A percentile compares a stretch with the other conserved stretches of the same genome.
These are phyloP conservation scores for Festucalex cinctus DNA, from an alignment of 2,113 vertebrate genomes.

Conservation along the genomic window DNA sequence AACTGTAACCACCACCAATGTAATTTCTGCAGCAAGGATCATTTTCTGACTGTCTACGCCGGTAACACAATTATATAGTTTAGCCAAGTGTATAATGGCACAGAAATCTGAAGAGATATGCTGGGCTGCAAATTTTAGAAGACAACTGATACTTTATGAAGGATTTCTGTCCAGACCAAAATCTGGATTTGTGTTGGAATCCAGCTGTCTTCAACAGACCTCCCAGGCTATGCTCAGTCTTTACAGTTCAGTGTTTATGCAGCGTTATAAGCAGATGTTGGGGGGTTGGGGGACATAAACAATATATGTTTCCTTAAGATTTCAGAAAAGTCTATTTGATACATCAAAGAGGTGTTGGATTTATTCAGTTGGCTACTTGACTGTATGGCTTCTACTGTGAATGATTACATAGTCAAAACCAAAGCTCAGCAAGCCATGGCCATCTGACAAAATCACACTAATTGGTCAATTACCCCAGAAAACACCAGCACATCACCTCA, in stretches of 20 bases:
- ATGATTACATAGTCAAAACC: slow-evolving; percentile 52
- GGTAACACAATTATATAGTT: slow-evolving; percentile 35
- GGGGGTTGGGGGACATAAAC: background rate
- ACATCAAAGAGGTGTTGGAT: slow-evolving; percentile 23
- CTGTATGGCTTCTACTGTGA: slow-evolving; percentile 52
- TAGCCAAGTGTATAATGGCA: slow-evolving; percentile 34
- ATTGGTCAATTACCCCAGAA: slow-evolving; percentile 64
- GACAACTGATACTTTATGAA: slow-evolving; percentile 41
- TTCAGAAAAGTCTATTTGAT: slow-evolving; percentile 38
- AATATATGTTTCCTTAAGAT: slow-evolving; percentile 5
- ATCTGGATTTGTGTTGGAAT: slow-evolving; percentile 40
- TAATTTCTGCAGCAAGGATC: slow-evolving; percentile 9
- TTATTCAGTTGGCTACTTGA: slow-evolving; percentile 50
- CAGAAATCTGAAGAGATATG: slow-evolving; percentile 25
- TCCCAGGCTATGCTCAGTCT: slow-evolving; percentile 36
- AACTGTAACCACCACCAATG: slow-evolving; percentile 28
- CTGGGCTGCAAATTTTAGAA: slow-evolving; percentile 33
- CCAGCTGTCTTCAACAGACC: slow-evolving; percentile 35
- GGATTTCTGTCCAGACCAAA: slow-evolving; percentile 44
- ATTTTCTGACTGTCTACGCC: slow-evolving; percentile 32
- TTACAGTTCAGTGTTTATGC: slow-evolving; percentile 17
- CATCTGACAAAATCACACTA: slow-evolving; percentile 62
- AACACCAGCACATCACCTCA: slow-evolving; percentile 43
- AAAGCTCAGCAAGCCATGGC: slow-evolving; percentile 45
- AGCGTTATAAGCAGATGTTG: slow-evolving; percentile 12